Base-by-base conservation (phyloP, 2,113 vertebrate genomes). In the Aspidoscelis tigris region DNA sequence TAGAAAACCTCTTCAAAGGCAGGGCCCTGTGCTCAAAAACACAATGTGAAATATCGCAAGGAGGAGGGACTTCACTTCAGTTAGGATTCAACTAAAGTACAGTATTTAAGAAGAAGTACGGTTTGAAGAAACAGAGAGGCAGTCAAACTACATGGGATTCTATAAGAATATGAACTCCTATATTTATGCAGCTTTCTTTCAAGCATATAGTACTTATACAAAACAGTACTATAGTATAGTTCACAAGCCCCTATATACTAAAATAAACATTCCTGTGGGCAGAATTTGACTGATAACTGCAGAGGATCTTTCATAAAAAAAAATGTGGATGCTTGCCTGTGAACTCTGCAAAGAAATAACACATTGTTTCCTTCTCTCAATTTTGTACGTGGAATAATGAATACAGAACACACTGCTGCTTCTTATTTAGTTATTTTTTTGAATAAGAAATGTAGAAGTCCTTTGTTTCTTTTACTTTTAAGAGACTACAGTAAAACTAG, bases 401-500 rank as follows among this genome's bases (percentile, higher is more conserved):
- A 71, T 81, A 84, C 1, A 78, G 0, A 71, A 5, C 47, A 21
- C 55, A 66, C 39, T 81, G 86, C 3, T 7, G 47, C 66, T 33
- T 20, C 64, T 39, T 4, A 4, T n/a, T 4, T 24, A 20, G 33
- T 33, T 33, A 33, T 33, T 50, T 47, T 4, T 86, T 79, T 81
- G 44, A 58, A 5, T 74, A 44, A 61, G 79, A 85, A 53, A 66
- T 58, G 77, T 82, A 66, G 18, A 77, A 33, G 3, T 21, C 6
- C 12, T 0, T 1, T 76, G 41, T 66, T 86, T 26, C 7, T 58
- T 58, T 58, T 0, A 6, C 0, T 70, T 89, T 68, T 21, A 68
- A 22, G 82, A 82, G 78, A 87, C 16, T 73, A 14, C 26, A 75
- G 43, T 50, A 86, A 84, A 85, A 14, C 2, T 78, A 20, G n/a